Evolutionary conservation across 2,888 invertebrate genomes (phyloP).

Genomic region (Thera britannica): DNA sequence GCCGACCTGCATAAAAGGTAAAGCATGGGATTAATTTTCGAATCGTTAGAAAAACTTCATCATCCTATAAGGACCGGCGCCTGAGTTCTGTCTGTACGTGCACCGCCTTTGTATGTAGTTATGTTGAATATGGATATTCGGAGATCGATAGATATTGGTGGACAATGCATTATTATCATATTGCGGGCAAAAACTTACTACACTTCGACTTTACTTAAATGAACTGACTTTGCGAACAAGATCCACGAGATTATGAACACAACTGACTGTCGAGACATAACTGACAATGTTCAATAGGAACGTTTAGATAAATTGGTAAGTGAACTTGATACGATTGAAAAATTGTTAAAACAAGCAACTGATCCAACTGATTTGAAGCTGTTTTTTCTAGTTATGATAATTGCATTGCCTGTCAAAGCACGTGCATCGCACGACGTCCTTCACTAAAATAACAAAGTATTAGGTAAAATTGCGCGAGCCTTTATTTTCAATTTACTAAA

Average conservation of each 20-base stretch:
- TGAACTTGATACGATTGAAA: background rate
- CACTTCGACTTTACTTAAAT: background rate
- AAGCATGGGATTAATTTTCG: constrained; percentile 68
- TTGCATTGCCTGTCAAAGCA: too few species aligned
- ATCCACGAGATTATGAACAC: background rate
- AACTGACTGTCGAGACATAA: background rate
- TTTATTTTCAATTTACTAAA: too few species aligned
- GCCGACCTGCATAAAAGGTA: constrained; percentile 48
- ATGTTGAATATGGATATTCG: constrained; percentile 36
- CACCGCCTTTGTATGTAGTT: constrained; percentile 27
- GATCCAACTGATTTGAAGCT: too few species aligned
- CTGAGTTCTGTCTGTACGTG: constrained; percentile 51
- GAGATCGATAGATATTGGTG: constrained; percentile 36
- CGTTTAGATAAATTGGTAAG: background rate
- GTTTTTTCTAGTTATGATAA: too few species aligned
- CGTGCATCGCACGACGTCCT: too few species aligned
- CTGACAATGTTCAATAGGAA: background rate
- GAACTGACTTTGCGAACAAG: background rate
- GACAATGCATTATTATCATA: constrained; percentile 32
- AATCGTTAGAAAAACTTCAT: constrained; percentile 68
- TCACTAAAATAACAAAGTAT: too few species aligned
- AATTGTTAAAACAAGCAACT: too few species aligned
- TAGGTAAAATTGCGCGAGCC: too few species aligned
- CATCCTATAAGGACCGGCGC: constrained; percentile 66
- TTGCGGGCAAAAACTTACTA: constrained; percentile 18